These are phyloP conservation scores for Oxycera nigricornis DNA, from an alignment of 2,888 invertebrate genomes.

Conservation along the genomic window DNA sequence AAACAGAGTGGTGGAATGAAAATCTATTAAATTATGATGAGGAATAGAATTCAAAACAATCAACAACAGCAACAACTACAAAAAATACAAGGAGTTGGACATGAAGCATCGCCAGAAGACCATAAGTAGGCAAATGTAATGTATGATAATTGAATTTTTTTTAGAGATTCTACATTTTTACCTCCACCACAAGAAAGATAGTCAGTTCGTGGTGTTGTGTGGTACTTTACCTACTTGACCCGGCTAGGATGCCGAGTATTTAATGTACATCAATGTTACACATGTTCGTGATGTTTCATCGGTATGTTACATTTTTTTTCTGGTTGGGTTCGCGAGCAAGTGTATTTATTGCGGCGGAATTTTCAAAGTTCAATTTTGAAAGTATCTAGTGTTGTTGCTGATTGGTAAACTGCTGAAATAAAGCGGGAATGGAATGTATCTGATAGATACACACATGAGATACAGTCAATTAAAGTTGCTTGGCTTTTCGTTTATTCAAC, in stretches of 20 bases:
- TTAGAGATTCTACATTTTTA: no score
- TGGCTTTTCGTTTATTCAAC: slow-evolving; percentile 16
- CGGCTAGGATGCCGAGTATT: neutral
- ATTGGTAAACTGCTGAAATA: neutral
- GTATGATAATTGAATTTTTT: slow-evolving; percentile 36
- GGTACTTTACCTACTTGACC: slow-evolving; percentile 3
- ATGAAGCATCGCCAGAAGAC: neutral
- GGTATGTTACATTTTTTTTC: slow-evolving; percentile 24
- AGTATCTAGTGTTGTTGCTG: slow-evolving; percentile 10
- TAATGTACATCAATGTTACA: neutral
- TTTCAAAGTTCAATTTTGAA: slow-evolving; percentile 10
- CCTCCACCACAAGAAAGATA: neutral
- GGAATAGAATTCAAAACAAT: neutral
- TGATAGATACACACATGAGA: neutral
- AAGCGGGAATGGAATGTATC: slow-evolving; percentile 16
- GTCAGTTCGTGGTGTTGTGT: neutral
- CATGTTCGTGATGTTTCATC: slow-evolving; percentile 9
- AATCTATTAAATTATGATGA: neutral
- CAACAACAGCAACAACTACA: neutral
- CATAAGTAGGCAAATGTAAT: slow-evolving; percentile 23
- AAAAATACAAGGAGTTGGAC: neutral
- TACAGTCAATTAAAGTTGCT: slow-evolving; percentile 22
- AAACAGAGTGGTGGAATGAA: neutral
- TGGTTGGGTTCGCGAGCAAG: neutral
- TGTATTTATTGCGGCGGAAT: neutral